A percentile compares a stretch with the other conserved stretches of the same genome.
Evolutionary conservation across 1,140 invertebrate genomes (phyloP).

Genomic region (Hyles euphorbiae): DNA sequence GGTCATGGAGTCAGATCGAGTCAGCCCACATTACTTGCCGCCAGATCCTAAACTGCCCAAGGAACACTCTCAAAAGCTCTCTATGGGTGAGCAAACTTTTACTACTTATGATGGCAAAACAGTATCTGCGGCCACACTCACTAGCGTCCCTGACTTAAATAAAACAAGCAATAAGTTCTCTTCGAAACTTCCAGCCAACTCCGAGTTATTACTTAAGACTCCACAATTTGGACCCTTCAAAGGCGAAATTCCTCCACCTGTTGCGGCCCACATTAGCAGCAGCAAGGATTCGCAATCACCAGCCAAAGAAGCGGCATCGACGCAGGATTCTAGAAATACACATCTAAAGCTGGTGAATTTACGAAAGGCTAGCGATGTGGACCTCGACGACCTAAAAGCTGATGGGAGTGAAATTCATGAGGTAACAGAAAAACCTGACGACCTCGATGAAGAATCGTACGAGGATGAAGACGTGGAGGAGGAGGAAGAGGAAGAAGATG

Average conservation of each 20-base stretch:
- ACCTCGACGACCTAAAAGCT: constrained; percentile 32
- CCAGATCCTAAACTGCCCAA: constrained; percentile 72
- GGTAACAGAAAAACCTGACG: constrained; percentile 15
- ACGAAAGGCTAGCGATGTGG: constrained; percentile 22
- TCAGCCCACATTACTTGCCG: constrained; percentile 82
- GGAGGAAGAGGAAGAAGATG: constrained; percentile 31
- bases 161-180: constrained; percentile 57
- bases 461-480: constrained; percentile 42
- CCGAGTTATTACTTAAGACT: constrained; percentile 77
- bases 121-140: constrained; percentile 79
- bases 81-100: constrained; percentile 72
- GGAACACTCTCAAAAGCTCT: constrained; percentile 61
- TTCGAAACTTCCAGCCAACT: constrained; percentile 75
- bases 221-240: constrained; percentile 84
- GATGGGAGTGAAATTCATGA: constrained; percentile 42
- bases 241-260: constrained; percentile 80
- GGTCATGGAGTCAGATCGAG: constrained; percentile 81
- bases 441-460: constrained; percentile 33
- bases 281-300: constrained; percentile 24
- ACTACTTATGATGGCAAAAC: constrained; percentile 85
- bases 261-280: constrained; percentile 46
- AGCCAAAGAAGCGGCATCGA: constrained; percentile 8
- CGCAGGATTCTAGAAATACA: constrained; percentile 31
- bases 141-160: constrained; percentile 75
- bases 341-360: constrained; percentile 50